Base-by-base conservation (phyloP, 2,113 vertebrate genomes). In the Etheostoma cragini region DNA sequence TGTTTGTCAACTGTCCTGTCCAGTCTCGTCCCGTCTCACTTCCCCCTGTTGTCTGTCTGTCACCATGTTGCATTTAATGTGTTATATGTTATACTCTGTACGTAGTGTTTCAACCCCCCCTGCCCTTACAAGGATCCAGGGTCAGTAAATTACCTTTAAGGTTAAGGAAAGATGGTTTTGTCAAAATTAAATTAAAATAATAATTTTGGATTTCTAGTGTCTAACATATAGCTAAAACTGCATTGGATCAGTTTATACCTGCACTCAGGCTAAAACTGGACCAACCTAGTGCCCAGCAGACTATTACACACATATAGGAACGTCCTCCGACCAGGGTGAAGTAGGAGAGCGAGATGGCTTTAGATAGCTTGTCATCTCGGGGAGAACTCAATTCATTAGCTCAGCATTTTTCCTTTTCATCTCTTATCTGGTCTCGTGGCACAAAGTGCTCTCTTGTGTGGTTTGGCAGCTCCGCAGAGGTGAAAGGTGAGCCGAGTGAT, bases 401-500 rank as follows among this genome's bases (percentile, higher is more conserved):
- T 71, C 66, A 50, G 24, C 57, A 88, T 80, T 47, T 47, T 81
- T 60, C 70, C 77, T 78, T 91, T 85, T 82, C 67, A 80, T 89
- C 75, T 91, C 86, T 87, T 83, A 91, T 91, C 86, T 81, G 73
- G 50, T 88, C 78, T 62, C 42, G 0, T 76, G 83, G 79, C 78
- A 88, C 82, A 83, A 78, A 80, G 82, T 79, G 84, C 78, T 60
- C 78, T 78, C 78, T 74, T 50, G 69, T 87, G 80, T 60, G 71
- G 80, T 66, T 91, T 75, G 85, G 61, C 82, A 83, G 86, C 65
- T 86, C 78, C 78, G 87, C 3, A 21, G 87, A 82, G 69, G 84
- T 81, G 87, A 89, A 85, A 93, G 81, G 83, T 92, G 77, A 93
- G 71, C 81, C 87, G 80, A 83, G 60, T 78, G 82, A 91, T 81